Evolutionary conservation across 2,113 vertebrate genomes (phyloP).

Genomic region (Xenus cinereus): DNA sequence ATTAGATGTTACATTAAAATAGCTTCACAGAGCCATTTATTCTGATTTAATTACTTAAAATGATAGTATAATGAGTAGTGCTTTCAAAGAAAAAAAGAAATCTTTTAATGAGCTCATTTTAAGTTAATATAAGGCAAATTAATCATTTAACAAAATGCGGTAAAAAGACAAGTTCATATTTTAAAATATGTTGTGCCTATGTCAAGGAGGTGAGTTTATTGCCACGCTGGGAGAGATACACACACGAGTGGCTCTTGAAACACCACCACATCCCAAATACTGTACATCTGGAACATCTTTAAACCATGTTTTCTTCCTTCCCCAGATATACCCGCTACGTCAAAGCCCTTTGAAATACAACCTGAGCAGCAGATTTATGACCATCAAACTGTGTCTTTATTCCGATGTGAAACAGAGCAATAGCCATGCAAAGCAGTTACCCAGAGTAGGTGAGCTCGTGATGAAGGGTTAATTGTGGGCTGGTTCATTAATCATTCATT

Average conservation of each 20-base stretch:
- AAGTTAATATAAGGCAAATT: slow-evolving; percentile 80
- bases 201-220: slow-evolving; percentile 18
- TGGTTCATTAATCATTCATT: slow-evolving; percentile 63
- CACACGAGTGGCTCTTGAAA: not conserved
- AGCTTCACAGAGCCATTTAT: slow-evolving; percentile 88
- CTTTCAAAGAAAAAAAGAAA: slow-evolving; percentile 75
- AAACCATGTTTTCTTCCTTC: not conserved
- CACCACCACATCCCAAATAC: not conserved
- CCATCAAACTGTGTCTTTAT: slow-evolving; percentile 14
- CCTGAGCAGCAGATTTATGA: slow-evolving; percentile 5
- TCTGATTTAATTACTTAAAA: slow-evolving; percentile 93
- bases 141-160: slow-evolving; percentile 72
- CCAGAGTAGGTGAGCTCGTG: not conserved
- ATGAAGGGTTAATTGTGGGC: slow-evolving; percentile 23
- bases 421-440: not conserved
- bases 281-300: slow-evolving; percentile 16
- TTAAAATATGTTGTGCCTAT: slow-evolving; percentile 35
- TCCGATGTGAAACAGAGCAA: not conserved
- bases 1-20: slow-evolving; percentile 90
- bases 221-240: not conserved
- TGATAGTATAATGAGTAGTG: slow-evolving; percentile 82
- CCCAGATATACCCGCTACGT: not conserved
- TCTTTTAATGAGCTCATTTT: slow-evolving; percentile 79
- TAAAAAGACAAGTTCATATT: slow-evolving; percentile 59
- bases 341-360: slow-evolving; percentile 30